Conservation (phyloP, 2,888 invertebrate species). For the Melanchra persicariae region DNA sequence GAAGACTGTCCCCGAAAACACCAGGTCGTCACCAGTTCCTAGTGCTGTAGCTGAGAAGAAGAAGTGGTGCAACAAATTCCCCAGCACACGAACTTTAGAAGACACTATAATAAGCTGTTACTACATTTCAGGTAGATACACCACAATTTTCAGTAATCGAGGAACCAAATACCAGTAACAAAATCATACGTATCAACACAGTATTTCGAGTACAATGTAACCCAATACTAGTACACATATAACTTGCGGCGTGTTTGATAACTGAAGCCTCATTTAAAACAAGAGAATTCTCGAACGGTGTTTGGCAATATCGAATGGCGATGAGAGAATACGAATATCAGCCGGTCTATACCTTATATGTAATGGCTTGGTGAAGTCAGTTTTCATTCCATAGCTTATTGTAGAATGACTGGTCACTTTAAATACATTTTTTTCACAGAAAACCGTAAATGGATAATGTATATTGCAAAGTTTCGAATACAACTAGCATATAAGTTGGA, state of each 20-base stretch:
- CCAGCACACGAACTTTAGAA: too few relatives aligned
- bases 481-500: constrained; percentile 72
- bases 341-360: too few relatives aligned
- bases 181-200: constrained; percentile 31
- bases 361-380: too few relatives aligned
- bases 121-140: too few relatives aligned
- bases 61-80: too few relatives aligned
- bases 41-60: too few relatives aligned
- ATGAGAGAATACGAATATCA: background rate
- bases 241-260: constrained; percentile 37
- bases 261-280: constrained; percentile 22
- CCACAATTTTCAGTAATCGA: too few relatives aligned
- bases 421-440: constrained; percentile 20
- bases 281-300: background rate
- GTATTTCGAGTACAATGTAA: constrained; percentile 15
- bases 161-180: background rate
- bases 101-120: too few relatives aligned
- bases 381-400: too few relatives aligned
- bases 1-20: too few relatives aligned
- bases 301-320: constrained; percentile 23
- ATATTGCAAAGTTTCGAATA: constrained; percentile 51
- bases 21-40: too few relatives aligned
- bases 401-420: too few relatives aligned
- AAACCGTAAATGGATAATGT: constrained; percentile 55
- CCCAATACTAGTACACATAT: constrained; percentile 43